Evolutionary conservation across 2,888 invertebrate genomes (phyloP), one percentile per base, ranked within the genome.

Genomic region (Antheraea yamamai): DNA sequence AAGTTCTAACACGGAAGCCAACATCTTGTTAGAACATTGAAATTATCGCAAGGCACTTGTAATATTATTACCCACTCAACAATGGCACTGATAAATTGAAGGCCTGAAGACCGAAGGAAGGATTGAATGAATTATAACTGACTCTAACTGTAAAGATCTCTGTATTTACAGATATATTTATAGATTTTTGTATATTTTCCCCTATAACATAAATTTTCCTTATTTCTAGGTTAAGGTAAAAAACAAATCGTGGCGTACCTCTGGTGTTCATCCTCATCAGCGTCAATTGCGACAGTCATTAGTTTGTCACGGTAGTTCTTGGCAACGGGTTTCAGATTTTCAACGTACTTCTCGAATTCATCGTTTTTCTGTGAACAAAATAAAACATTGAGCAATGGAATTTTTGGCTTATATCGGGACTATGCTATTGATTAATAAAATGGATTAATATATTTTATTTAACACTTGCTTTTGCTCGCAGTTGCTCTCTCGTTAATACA

Each of bases 221-320:
- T 55, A 55, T 55, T 20, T 55, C 20, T n/a, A 55, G 20, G 55
- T 55, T 4, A 61, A 35, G 20, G 4, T 16, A 68, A 52, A 26
- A 52, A 52, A 66, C 3, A 26, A 39, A 39, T 39, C 35, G 18
- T 35, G 26, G 51, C 79, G 47, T 84, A 95, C 95, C 95, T 96
- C 85, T 97, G 97, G 94, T 99, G 99, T 90, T 99, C 99, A 88
- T 98, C 98, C 88, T 98, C 98, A 87, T 98, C 98, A 73, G 98
- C 97, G 92, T 99, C 97, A 90, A 99, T 98, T 85, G 98, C 98
- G 52, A 99, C 99, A 86, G 99, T 98, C 88, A 99, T 96, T 85
- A 99, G 97, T 94, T 97, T 97, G 90, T 98, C 98, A 89, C 98
- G 98, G 97, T 97, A 99, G 83, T 96, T 96, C 94, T 97, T 97